A percentile compares a stretch with the other conserved stretches of the same genome.
These are phyloP conservation scores for Lycaon pictus DNA, from an alignment of 2,113 vertebrate genomes.

Conservation along the genomic window DNA sequence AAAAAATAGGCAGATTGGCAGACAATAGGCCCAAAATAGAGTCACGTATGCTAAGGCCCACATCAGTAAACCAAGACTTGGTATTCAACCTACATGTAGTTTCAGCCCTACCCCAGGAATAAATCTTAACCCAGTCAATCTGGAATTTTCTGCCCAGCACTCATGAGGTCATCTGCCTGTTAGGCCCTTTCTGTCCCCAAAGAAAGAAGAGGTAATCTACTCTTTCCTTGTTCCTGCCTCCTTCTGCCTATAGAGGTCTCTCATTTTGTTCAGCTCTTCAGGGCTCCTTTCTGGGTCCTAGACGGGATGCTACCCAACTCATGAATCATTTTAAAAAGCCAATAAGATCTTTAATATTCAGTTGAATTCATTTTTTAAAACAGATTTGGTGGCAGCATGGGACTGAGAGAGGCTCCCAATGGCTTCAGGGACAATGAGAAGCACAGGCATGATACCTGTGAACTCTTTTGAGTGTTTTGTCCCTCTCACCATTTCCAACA, in stretches of 20 bases:
- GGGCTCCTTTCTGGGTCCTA: background rate
- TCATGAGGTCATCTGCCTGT: background rate
- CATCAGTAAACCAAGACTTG: background rate
- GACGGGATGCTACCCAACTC: background rate
- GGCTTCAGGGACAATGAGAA: background rate
- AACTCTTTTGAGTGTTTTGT: background rate
- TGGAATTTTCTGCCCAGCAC: background rate
- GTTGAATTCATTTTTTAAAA: background rate
- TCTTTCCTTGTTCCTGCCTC: background rate
- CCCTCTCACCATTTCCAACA: background rate
- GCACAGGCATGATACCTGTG: background rate
- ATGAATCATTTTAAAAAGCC: background rate
- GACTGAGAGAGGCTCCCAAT: background rate
- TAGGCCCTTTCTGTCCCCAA: background rate
- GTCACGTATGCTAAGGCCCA: background rate
- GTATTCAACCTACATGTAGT: background rate
- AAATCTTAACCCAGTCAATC: background rate
- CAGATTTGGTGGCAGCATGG: background rate
- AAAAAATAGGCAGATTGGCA: too few relatives aligned
- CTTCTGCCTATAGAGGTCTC: background rate
- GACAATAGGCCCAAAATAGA: background rate
- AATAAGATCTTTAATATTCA: background rate
- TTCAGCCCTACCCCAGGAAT: background rate
- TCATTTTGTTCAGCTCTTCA: background rate
- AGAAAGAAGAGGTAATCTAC: background rate